Evolutionary conservation across 2,797 vertebrate genomes (phyloP).

Genomic region (Poliocrania exsul): DNA sequence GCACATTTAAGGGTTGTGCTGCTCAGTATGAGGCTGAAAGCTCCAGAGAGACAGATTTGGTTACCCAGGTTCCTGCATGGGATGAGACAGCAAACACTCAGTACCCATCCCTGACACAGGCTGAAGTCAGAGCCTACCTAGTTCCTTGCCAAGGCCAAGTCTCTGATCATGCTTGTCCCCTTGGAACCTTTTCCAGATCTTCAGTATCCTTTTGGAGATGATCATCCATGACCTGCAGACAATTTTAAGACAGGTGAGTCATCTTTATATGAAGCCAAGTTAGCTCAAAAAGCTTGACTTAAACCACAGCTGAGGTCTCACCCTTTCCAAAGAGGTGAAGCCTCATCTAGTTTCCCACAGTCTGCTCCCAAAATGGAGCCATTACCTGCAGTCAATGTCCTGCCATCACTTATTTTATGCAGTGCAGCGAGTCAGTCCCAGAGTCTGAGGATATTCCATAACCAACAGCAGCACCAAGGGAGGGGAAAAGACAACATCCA

Average conservation of each 20-base stretch:
- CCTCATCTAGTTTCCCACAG: background rate
- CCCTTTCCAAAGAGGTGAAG: background rate
- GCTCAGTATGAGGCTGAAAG: background rate
- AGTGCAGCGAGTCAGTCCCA: background rate
- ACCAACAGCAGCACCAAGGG: background rate
- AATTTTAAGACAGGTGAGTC: background rate
- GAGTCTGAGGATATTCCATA: background rate
- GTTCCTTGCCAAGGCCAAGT: background rate
- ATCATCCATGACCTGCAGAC: rapidly evolving
- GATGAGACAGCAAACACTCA: background rate
- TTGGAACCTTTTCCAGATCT: background rate
- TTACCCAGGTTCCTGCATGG: background rate
- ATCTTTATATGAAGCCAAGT: background rate
- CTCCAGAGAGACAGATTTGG: background rate
- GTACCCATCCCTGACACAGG: background rate
- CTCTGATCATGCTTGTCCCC: background rate
- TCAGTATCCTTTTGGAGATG: background rate
- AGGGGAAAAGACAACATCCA: background rate
- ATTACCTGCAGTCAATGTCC: background rate
- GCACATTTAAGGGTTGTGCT: background rate
- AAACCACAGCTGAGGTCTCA: background rate
- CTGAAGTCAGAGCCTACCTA: background rate
- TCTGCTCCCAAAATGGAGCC: background rate
- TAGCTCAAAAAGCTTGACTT: background rate
- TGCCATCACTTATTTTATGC: background rate